Conservation (phyloP, 2,113 vertebrate genomes). For the Brevimyrus niger region DNA sequence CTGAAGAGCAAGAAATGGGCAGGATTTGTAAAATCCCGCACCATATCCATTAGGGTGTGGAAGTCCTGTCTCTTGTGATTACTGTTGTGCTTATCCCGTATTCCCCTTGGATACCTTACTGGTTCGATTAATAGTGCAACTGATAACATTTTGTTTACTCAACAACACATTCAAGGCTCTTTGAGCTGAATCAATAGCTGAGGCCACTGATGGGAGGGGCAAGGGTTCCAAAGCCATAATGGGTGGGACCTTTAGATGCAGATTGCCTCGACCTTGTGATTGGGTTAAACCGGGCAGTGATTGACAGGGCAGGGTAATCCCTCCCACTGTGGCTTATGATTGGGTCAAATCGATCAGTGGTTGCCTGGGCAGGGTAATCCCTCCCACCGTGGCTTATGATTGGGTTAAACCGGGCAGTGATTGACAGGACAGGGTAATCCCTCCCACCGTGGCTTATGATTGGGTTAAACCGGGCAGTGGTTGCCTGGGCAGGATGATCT, state of each 20-base stretch:
- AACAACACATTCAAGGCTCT: neutral
- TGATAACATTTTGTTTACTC: neutral
- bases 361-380: neutral
- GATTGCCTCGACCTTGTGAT: neutral
- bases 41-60: neutral
- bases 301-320: neutral
- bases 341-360: neutral
- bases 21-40: neutral
- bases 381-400: neutral
- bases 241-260: neutral
- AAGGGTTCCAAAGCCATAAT: neutral
- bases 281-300: neutral
- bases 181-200: neutral
- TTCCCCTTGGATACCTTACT: neutral
- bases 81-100: neutral
- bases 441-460: neutral
- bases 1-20: neutral
- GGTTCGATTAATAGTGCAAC: neutral
- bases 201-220: neutral
- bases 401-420: neutral
- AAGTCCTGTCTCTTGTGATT: neutral
- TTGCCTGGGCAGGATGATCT: neutral
- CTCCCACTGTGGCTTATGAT: neutral
- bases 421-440: neutral
- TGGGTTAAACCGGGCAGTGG: neutral